Percentiles rank a stretch among this genome's conserved stretches.
phyloP scores from a whole-genome alignment of 2,797 vertebrate genomes.

The Notolepis coatsorum region DNA sequence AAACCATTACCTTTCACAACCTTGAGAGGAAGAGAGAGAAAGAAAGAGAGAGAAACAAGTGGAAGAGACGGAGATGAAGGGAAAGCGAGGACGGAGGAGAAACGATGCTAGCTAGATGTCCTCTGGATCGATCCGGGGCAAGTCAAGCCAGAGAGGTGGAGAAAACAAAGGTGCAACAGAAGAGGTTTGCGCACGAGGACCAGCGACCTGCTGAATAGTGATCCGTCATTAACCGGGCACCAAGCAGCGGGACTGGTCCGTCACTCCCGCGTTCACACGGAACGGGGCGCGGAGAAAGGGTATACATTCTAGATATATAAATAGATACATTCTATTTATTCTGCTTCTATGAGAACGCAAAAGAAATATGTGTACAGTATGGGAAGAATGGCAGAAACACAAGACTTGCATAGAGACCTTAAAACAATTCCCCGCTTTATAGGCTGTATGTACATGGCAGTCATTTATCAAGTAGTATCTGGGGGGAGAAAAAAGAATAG shows the following conservation, averaged over 20 bases:
- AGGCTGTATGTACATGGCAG: slow-evolving; percentile 50
- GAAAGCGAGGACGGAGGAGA: slow-evolving; percentile 53
- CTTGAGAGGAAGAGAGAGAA: slow-evolving; percentile 39
- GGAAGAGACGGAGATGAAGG: slow-evolving; percentile 51
- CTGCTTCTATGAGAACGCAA: slow-evolving; percentile 17
- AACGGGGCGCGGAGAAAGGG: too few species aligned
- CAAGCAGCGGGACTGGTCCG: too few species aligned
- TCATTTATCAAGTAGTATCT: slow-evolving; percentile 42
- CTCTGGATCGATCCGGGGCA: background rate
- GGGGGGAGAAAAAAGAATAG: slow-evolving; percentile 1
- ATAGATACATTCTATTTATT: slow-evolving; percentile 21
- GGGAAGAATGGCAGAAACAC: slow-evolving; percentile 39
- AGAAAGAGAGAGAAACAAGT: too few species aligned
- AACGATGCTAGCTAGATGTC: background rate
- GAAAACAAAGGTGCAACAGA: slow-evolving; percentile 36
- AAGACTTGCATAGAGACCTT: slow-evolving; percentile 71
- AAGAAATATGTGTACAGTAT: background rate
- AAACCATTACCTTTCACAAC: slow-evolving; percentile 54
- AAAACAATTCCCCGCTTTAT: slow-evolving; percentile 45
- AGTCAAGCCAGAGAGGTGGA: background rate
- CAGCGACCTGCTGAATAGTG: too few species aligned
- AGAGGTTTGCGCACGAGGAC: too few species aligned
- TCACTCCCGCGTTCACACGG: too few species aligned
- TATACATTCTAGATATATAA: too few species aligned
- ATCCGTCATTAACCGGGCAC: too few species aligned